Evolutionary conservation across 2,797 vertebrate genomes (phyloP).

Genomic region (Atherinosoma microstoma): DNA sequence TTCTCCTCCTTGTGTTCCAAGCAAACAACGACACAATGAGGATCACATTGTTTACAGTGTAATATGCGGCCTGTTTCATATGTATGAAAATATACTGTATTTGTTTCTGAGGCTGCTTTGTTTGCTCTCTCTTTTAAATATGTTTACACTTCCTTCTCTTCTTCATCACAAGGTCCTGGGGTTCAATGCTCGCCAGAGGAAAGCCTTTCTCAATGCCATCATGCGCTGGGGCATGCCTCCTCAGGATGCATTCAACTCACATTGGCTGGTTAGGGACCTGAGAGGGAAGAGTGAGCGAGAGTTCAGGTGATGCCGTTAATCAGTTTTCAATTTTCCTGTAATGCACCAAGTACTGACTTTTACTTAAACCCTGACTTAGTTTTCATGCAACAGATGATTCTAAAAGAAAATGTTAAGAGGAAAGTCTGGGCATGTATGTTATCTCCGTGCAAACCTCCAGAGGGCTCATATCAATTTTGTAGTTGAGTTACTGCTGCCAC

Average conservation of each 20-base stretch:
- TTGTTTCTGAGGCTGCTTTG: not conserved
- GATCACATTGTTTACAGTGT: not conserved
- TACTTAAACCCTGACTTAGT: not conserved
- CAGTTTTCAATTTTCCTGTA: slow-evolving; percentile 2
- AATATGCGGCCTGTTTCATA: not conserved
- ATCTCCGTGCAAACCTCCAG: slow-evolving; percentile 12
- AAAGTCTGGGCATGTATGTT: slow-evolving; percentile 25
- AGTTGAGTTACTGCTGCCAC: not conserved
- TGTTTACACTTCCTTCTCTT: not conserved
- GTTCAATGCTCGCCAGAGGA: slow-evolving; percentile 96
- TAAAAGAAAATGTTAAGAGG: slow-evolving; percentile 4
- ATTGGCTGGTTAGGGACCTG: slow-evolving; percentile 97
- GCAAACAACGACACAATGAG: not conserved
- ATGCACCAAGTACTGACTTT: not conserved
- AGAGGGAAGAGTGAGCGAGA: slow-evolving; percentile 98
- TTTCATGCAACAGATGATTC: slow-evolving; percentile 1
- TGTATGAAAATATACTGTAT: not conserved
- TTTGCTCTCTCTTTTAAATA: slow-evolving; percentile 1
- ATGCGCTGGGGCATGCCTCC: slow-evolving; percentile 99
- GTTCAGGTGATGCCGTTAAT: slow-evolving; percentile 86
- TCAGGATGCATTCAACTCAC: slow-evolving; percentile 98
- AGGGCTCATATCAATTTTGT: not conserved
- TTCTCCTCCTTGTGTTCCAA: not conserved
- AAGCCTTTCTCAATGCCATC: slow-evolving; percentile 97
- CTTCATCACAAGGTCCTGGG: slow-evolving; percentile 89